Evolutionary conservation across 2,888 invertebrate species (phyloP).

Genomic region (Molanna angustata): DNA sequence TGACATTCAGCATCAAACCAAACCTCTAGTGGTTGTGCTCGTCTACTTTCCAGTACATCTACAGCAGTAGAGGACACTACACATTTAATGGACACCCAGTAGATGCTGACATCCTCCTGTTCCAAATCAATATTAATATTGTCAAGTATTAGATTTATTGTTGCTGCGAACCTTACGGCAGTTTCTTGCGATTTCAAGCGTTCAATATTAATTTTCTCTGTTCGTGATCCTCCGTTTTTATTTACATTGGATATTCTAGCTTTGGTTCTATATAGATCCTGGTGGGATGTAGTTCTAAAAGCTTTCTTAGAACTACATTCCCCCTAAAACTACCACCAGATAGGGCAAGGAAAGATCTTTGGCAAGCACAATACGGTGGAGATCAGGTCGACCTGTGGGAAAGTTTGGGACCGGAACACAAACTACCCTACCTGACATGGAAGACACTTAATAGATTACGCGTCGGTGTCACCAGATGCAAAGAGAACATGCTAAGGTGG

Average conservation of each 20-base stretch:
- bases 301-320: too few relatives aligned
- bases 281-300: too few relatives aligned
- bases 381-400: too few relatives aligned
- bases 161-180: not conserved
- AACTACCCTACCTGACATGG: too few relatives aligned
- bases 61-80: not conserved
- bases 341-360: too few relatives aligned
- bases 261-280: too few relatives aligned
- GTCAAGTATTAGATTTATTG: not conserved
- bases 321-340: too few relatives aligned
- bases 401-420: too few relatives aligned
- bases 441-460: too few relatives aligned
- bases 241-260: not conserved
- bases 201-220: not conserved
- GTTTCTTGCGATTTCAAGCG: not conserved
- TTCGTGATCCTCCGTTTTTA: not conserved
- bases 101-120: not conserved
- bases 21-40: not conserved
- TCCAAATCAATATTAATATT: not conserved
- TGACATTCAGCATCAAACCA: slow-evolving; percentile 1
- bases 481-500: too few relatives aligned
- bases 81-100: not conserved
- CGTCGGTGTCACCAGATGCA: too few relatives aligned
- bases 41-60: not conserved
- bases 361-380: too few relatives aligned